phyloP scores from a whole-genome alignment of 2,797 vertebrate genomes.

The Parambassis ranga region DNA sequence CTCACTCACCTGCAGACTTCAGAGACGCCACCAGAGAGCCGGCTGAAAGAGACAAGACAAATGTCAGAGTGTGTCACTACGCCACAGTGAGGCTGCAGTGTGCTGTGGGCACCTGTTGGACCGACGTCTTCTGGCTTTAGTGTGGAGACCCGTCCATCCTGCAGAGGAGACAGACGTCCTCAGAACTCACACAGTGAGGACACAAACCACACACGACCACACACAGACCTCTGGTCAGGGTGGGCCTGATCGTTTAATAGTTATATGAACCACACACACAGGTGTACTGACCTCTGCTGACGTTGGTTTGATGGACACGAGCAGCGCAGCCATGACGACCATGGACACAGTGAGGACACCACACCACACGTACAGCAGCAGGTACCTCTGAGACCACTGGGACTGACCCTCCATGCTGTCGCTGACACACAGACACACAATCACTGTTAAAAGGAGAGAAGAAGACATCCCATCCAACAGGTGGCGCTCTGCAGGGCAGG shows the following conservation, averaged over 20 bases:
- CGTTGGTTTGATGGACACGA: conserved; percentile 27
- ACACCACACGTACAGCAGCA: conserved; percentile 73
- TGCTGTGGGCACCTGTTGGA: conserved; percentile 41
- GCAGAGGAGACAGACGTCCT: too few relatives aligned
- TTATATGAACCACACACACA: too few relatives aligned
- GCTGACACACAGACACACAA: conserved; percentile 18
- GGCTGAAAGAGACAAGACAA: conserved; percentile 2
- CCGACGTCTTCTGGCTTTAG: neutral
- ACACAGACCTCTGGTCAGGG: neutral
- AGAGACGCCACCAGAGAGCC: fast-evolving
- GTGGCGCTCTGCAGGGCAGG: too few relatives aligned
- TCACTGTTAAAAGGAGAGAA: too few relatives aligned
- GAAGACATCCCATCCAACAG: too few relatives aligned
- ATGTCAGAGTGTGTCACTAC: neutral
- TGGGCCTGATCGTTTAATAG: too few relatives aligned
- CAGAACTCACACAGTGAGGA: too few relatives aligned
- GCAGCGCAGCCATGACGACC: conserved; percentile 46
- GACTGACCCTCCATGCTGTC: conserved; percentile 55
- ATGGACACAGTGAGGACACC: conserved; percentile 67
- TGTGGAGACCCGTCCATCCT: conserved; percentile 11
- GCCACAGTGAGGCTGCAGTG: neutral
- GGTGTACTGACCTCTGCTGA: conserved; percentile 32
- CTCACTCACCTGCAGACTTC: conserved; percentile 9
- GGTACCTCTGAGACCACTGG: conserved; percentile 38
- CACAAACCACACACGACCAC: too few relatives aligned